A percentile compares a stretch with the other conserved stretches of the same genome.
Evolutionary conservation across 37 sponge, comb jelly and placozoan genomes (phyloP).

Genomic region (Axinella damicornis): DNA sequence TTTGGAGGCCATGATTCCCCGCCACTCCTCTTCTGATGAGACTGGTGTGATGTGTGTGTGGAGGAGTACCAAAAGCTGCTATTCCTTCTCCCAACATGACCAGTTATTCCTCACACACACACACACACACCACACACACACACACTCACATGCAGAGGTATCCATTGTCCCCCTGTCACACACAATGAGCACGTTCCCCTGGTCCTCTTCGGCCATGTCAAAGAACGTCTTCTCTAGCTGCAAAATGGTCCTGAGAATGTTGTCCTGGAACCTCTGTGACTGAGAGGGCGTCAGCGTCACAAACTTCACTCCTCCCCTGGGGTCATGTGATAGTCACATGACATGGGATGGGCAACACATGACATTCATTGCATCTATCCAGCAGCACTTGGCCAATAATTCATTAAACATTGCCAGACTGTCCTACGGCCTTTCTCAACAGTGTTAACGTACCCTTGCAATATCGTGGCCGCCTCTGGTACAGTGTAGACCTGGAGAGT

Average conservation of each 20-base stretch:
- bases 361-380: too few species aligned
- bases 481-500: constrained; percentile 74
- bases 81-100: too few species aligned
- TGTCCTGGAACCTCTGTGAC: constrained; percentile 46
- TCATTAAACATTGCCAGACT: too few species aligned
- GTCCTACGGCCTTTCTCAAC: neutral
- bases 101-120: neutral
- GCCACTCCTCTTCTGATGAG: constrained; percentile 67
- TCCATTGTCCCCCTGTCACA: constrained; percentile 89
- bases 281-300: constrained; percentile 18
- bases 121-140: constrained; percentile 12
- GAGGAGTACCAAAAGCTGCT: too few species aligned
- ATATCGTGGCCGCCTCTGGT: constrained; percentile 81
- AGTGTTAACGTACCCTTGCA: constrained; percentile 59
- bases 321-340: too few species aligned
- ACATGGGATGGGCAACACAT: neutral
- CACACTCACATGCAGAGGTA: constrained; percentile 75
- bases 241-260: constrained; percentile 62
- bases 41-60: constrained; percentile 33
- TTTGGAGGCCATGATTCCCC: constrained; percentile 3
- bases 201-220: constrained; percentile 66
- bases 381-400: too few species aligned
- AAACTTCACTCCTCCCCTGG: constrained; percentile 69
- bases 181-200: constrained; percentile 66
- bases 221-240: constrained; percentile 73